phyloP scores from a whole-genome alignment of 2,797 vertebrate species.

The Novumbra hubbsi region DNA sequence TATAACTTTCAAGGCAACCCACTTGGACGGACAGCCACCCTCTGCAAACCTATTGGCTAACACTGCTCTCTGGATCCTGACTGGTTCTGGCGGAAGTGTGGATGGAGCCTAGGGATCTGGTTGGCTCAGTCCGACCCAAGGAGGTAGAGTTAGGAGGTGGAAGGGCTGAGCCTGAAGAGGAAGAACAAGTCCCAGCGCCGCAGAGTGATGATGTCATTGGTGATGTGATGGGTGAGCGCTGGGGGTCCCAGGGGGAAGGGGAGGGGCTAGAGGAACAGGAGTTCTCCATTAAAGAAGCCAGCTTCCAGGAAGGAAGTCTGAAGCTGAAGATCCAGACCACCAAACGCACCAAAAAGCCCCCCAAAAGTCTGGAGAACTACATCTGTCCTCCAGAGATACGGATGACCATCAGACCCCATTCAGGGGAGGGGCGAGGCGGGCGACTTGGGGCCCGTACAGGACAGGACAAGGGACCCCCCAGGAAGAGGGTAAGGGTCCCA shows the following conservation, averaged over 20 bases:
- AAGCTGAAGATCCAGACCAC: conserved; percentile 99
- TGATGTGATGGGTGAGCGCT: conserved; percentile 52
- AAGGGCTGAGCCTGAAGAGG: conserved; percentile 77
- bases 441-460: conserved; percentile 70
- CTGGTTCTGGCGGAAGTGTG: conserved; percentile 71
- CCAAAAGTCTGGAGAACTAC: conserved; percentile 98
- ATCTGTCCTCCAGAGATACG: conserved; percentile 98
- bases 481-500: conserved; percentile 87
- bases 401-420: conserved; percentile 94
- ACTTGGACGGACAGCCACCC: conserved; percentile 47
- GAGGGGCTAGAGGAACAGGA: conserved; percentile 83
- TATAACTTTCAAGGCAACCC: conserved; percentile 50
- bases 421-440: conserved; percentile 86
- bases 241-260: conserved; percentile 74
- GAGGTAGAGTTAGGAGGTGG: conserved; percentile 78
- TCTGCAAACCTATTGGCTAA: conserved; percentile 59
- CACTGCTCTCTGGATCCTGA: conserved; percentile 65
- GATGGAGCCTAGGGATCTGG: conserved; percentile 94
- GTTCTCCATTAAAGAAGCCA: conserved; percentile 99
- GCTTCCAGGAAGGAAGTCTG: conserved; percentile 95
- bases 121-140: conserved; percentile 83
- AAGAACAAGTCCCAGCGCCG: conserved; percentile 61
- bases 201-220: conserved; percentile 63
- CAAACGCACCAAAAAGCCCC: conserved; percentile 96
- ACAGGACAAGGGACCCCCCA: conserved; percentile 85